Evolutionary conservation across 2,888 invertebrate species (phyloP), one percentile per base, ranked within the genome.

Genomic region (Spatulosminthurus flaviceps): DNA sequence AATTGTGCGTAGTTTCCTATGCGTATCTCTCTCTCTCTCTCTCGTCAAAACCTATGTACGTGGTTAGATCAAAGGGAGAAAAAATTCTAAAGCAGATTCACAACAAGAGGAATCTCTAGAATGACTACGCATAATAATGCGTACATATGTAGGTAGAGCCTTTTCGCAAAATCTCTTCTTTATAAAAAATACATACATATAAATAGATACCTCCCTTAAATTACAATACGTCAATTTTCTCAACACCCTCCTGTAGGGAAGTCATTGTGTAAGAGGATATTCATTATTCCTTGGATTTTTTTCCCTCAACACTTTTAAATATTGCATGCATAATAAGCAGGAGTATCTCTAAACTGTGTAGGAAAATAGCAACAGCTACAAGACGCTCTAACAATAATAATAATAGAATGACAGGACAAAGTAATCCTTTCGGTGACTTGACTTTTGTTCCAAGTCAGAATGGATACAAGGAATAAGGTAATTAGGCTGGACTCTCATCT

Each of bases 391-490:
- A n/a, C n/a, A n/a, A n/a, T 41, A 41, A 41, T 16, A 51, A n/a
- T 13, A 13, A 51, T 2, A 19, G 19, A 4, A 51, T 19, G n/a
- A 51, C n/a, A 51, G 19, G n/a, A 19, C 51, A 19, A 51, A 13
- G 51, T 51, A 51, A 51, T 51, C 51, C 51, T n/a, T 51, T 51
- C 51, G 51, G 51, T 51, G 51, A 51, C 51, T 51, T 51, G 51
- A 51, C 51, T 51, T 51, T 51, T 51, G 51, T 51, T 51, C 51
- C 16, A 11, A 51, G n/a, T 19, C 16, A 51, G 51, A 51, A 51
- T 51, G 51, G n/a, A 51, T 24, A 64, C 64, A 64, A 64, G 64
- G 64, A 64, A 24, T 64, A 26, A 22, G 64, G 64, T 26, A 64
- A 64, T 64, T 64, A 64, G 64, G 22, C 24, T 64, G 64, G 24